A percentile compares a stretch with the other conserved stretches of the same genome.
These are phyloP conservation scores for Lepisosteus oculatus DNA, from an alignment of 2,113 vertebrate genomes.

Conservation along the genomic window DNA sequence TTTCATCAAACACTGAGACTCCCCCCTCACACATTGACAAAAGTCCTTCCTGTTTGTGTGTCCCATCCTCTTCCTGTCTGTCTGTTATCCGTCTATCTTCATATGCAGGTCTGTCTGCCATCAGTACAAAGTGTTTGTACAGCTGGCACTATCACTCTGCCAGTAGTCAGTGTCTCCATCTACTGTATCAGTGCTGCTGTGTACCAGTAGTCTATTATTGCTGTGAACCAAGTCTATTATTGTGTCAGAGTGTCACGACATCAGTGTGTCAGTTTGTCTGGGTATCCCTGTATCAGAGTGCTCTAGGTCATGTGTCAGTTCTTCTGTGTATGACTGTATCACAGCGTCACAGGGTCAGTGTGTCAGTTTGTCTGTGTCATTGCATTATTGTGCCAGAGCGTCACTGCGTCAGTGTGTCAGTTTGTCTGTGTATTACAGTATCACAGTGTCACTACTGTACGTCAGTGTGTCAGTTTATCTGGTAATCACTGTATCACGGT, in stretches of 20 bases:
- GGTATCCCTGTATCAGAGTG: conserved; percentile 16
- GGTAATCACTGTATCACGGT: conserved; percentile 7
- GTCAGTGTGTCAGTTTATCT: conserved; percentile 32
- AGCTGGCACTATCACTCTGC: no score
- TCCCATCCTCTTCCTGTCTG: conserved; percentile 30
- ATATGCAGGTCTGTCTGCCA: conserved; percentile 3
- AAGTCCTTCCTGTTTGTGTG: conserved; percentile 22
- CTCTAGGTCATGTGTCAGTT: conserved; percentile 22
- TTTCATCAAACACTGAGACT: conserved; percentile 58
- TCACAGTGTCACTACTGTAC: conserved; percentile 24
- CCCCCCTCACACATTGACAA: conserved; percentile 49
- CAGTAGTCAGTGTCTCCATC: no score
- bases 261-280: background rate
- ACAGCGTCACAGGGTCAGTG: background rate
- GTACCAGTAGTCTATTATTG: no score
- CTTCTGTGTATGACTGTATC: no score
- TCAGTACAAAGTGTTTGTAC: background rate
- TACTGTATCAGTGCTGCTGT: no score
- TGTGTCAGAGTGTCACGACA: background rate
- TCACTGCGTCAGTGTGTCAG: background rate
- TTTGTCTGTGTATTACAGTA: background rate
- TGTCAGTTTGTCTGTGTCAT: background rate
- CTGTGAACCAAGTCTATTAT: background rate
- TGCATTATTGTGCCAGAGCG: background rate
- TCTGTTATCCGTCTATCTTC: conserved; percentile 27